Evolutionary conservation across 2,797 vertebrate species (phyloP).

Genomic region (Leuciscus waleckii): DNA sequence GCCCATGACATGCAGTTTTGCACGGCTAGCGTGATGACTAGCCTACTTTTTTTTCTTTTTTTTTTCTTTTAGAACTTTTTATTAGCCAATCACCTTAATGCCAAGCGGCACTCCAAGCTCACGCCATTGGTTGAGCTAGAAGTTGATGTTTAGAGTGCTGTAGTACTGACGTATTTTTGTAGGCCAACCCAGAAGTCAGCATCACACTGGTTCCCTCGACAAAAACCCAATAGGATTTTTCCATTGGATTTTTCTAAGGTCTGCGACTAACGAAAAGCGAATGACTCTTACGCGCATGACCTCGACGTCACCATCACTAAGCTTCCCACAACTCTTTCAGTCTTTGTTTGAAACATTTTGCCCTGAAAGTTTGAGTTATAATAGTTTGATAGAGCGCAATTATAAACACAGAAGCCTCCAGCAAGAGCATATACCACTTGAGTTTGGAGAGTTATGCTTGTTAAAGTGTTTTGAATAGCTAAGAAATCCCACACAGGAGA

Average conservation of each 20-base stretch:
- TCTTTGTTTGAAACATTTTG: neutral
- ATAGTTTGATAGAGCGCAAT: neutral
- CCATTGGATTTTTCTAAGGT: no score
- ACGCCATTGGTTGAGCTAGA: neutral
- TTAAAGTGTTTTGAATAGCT: slow-evolving; percentile 15
- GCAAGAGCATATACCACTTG: neutral
- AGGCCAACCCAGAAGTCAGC: no score
- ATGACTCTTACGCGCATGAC: no score
- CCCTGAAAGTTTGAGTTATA: neutral
- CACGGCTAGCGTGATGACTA: neutral
- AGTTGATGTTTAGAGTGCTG: no score
- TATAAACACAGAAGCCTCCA: neutral
- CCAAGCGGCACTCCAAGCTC: neutral
- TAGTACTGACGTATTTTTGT: no score
- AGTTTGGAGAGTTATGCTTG: neutral
- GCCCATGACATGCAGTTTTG: neutral
- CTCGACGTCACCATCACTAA: neutral
- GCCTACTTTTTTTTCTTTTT: no score
- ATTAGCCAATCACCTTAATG: neutral
- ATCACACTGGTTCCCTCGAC: no score
- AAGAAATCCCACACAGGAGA: neutral
- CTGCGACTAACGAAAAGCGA: no score
- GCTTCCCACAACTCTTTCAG: neutral
- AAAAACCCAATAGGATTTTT: no score
- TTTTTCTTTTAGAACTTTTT: neutral